These are phyloP conservation scores for Agelaius phoeniceus DNA, from an alignment of 2,113 vertebrate genomes.

Conservation along the genomic window DNA sequence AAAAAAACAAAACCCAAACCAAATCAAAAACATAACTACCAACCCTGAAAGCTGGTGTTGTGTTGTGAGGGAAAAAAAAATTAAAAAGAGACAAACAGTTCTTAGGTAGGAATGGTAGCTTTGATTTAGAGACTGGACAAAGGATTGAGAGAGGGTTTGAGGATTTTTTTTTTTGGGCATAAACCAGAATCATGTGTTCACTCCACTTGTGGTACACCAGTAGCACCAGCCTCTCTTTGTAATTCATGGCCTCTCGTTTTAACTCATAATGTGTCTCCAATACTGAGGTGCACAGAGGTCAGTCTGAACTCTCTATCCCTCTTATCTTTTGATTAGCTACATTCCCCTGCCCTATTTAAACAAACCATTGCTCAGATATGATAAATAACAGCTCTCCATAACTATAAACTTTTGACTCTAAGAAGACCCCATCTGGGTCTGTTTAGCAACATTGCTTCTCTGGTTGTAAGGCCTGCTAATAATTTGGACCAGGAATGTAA, in stretches of 20 bases:
- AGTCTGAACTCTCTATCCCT: neutral
- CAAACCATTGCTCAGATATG: neutral
- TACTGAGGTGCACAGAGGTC: neutral
- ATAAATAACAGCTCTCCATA: conserved; percentile 24
- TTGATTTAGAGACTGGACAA: neutral
- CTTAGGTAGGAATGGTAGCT: neutral
- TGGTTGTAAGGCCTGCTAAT: conserved; percentile 43
- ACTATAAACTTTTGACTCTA: conserved; percentile 40
- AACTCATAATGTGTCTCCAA: neutral
- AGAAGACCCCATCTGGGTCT: conserved; percentile 16
- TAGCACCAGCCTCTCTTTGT: neutral
- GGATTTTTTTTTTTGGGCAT: neutral
- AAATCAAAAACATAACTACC: neutral
- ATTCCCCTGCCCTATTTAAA: conserved; percentile 17
- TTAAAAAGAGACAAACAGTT: rapidly evolving
- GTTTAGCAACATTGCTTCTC: conserved; percentile 36
- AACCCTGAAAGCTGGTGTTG: neutral
- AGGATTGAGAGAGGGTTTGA: neutral
- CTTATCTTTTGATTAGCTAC: conserved; percentile 36
- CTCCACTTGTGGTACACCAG: neutral
- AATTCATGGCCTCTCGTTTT: neutral
- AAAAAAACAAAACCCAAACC: neutral
- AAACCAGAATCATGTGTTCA: neutral
- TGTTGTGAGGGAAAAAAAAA: neutral
- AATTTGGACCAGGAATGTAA: conserved; percentile 52